phyloP scores from a whole-genome alignment of 2,113 vertebrate genomes.

The Lucifuga dentata region DNA sequence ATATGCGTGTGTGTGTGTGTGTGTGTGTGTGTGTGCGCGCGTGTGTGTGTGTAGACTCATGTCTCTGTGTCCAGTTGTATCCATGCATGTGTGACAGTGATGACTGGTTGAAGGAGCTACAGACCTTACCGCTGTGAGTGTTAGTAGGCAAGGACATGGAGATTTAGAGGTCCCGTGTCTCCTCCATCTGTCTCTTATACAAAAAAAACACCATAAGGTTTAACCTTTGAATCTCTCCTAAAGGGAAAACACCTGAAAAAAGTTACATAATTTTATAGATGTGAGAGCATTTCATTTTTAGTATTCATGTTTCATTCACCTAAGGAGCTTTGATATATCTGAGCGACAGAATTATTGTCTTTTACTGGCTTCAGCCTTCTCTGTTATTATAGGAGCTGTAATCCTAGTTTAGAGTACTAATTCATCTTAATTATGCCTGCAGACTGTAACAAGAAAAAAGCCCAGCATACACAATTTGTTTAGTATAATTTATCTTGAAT shows the following conservation, averaged over 20 bases:
- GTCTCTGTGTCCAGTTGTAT: conserved; percentile 24
- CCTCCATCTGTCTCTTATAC: conserved; percentile 72
- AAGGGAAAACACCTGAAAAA: too few species aligned
- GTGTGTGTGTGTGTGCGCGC: not conserved
- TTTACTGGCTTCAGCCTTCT: too few species aligned
- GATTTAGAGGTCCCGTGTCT: conserved; percentile 56
- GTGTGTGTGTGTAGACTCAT: not conserved
- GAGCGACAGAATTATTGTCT: too few species aligned
- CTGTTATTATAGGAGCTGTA: too few species aligned
- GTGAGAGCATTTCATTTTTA: not conserved
- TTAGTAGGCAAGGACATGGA: conserved; percentile 54
- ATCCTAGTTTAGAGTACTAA: too few species aligned
- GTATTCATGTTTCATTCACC: not conserved
- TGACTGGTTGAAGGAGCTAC: conserved; percentile 19
- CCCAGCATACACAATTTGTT: too few species aligned
- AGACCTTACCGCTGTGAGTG: conserved; percentile 45
- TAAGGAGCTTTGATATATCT: not conserved
- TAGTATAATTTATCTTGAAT: too few species aligned
- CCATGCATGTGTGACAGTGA: conserved; percentile 37
- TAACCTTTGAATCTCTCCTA: too few species aligned
- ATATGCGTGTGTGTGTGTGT: not conserved
- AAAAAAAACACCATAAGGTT: too few species aligned
- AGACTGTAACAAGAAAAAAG: too few species aligned
- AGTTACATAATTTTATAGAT: too few species aligned
- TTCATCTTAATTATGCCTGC: too few species aligned